Base-by-base conservation (phyloP, 2,797 vertebrate species). In the Lepidocolaptes lacrymiger region DNA sequence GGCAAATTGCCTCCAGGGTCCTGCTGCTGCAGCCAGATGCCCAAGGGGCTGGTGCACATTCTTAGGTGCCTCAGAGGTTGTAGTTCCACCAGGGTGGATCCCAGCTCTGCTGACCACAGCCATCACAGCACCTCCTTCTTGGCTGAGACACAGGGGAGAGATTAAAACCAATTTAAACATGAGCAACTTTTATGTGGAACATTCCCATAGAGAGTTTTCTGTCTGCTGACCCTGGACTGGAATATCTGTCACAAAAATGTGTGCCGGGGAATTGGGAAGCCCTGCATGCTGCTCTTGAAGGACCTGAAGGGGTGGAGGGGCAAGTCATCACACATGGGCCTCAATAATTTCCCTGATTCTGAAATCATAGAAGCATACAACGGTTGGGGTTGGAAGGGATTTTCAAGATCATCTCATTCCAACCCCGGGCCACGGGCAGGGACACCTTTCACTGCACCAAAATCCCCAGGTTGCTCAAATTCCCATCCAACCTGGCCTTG, bases 261-360 rank as follows among this genome's bases (percentile, higher is more conserved):
- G 17, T 17, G 26, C 39, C 54, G 22, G 36, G 23, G 48, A 73
- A 46, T 9, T 3, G 63, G 24, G n/a, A 36, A 68, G 30, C 7
- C 27, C 32, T 39, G 36, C 20, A 32, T 37, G 36, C 49, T 72
- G 19, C 6, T 81, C 88, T 55, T 26, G 36, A 27, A 54, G 44
- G 20, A 43, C 7, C 8, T 43, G 59, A 59, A 62, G 39, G n/a
- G 74, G 67, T 12, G 9, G 59, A 82, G 17, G 20, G 16, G 8
- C 14, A 46, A 76, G n/a, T 20, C 19, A 66, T 14, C 64, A 26
- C 22, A 20, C 1, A 2, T 0, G 0, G 30, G 61, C 48, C 44
- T 61, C 21, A 3, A 7, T 1, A 55, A 41, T 8, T 39, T 64
- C 63, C 41, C 14, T 6, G 1, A 28, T 52, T 77, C 48, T n/a